phyloP scores from a whole-genome alignment of 2,797 vertebrate species.

The Peromyscus attwateri region DNA sequence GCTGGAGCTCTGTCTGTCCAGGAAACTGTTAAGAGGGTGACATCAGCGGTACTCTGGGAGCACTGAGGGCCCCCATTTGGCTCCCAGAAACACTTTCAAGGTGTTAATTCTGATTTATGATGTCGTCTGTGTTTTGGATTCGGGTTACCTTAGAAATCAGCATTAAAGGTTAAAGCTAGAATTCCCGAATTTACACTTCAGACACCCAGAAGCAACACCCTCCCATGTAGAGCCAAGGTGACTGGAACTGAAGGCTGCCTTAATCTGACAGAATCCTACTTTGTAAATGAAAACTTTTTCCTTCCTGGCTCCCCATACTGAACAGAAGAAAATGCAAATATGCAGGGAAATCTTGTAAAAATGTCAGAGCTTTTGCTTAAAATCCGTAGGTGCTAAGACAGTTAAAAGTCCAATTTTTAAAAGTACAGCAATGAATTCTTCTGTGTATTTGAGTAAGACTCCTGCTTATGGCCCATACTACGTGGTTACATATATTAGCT shows the following conservation, averaged over 20 bases:
- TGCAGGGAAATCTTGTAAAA: background rate
- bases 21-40: slow-evolving; percentile 56
- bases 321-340: slow-evolving; percentile 39
- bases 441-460: slow-evolving; percentile 42
- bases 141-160: slow-evolving; percentile 78
- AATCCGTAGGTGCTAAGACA: slow-evolving; percentile 11
- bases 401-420: slow-evolving; percentile 23
- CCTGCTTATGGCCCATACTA: background rate
- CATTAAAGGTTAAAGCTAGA: slow-evolving; percentile 45
- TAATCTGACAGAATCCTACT: background rate
- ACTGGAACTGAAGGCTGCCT: background rate
- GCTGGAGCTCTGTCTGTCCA: slow-evolving; percentile 51
- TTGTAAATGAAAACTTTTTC: slow-evolving; percentile 6
- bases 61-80: slow-evolving; percentile 50
- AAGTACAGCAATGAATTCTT: background rate
- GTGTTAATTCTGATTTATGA: slow-evolving; percentile 75
- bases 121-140: slow-evolving; percentile 72
- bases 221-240: background rate
- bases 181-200: slow-evolving; percentile 61
- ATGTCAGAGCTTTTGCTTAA: background rate
- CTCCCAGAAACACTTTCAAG: slow-evolving; percentile 66
- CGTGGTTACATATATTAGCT: slow-evolving; percentile 43
- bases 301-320: background rate
- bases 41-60: slow-evolving; percentile 31
- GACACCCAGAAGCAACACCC: slow-evolving; percentile 25